These are phyloP conservation scores for Drosophila sturtevanti DNA, from an alignment of 1,140 invertebrate genomes.

Conservation along the genomic window DNA sequence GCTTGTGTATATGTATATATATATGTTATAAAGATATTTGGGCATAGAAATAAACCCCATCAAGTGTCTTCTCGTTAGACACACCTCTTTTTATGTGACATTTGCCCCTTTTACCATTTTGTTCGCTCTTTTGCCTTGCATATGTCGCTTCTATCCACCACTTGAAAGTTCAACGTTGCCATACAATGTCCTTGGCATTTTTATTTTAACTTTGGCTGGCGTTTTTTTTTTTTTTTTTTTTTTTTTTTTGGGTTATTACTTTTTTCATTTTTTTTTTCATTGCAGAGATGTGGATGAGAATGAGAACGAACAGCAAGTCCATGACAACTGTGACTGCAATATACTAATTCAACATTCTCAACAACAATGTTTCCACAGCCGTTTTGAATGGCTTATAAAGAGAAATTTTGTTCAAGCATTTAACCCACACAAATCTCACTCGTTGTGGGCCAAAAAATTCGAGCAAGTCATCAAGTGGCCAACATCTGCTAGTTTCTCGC, in stretches of 20 bases:
- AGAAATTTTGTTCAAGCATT: slow-evolving; percentile 14
- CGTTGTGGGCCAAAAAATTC: background rate
- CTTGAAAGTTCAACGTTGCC: slow-evolving; percentile 12
- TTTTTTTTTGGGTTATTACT: slow-evolving; percentile 6
- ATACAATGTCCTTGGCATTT: slow-evolving; percentile 11
- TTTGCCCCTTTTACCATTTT: background rate
- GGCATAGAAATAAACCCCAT: background rate
- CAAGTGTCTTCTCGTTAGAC: slow-evolving; percentile 1
- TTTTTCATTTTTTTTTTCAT: background rate
- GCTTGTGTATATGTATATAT: no score
- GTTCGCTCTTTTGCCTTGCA: background rate
- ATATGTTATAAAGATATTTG: no score
- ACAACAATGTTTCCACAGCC: background rate
- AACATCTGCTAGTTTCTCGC: slow-evolving; percentile 3
- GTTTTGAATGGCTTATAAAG: slow-evolving; percentile 12
- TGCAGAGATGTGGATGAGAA: background rate
- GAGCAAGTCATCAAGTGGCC: slow-evolving; percentile 19
- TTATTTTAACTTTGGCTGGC: slow-evolving; percentile 16
- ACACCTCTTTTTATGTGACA: background rate
- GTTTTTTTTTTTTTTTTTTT: slow-evolving; percentile 3
- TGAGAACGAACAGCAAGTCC: background rate
- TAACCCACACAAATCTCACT: slow-evolving; percentile 17
- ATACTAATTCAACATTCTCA: slow-evolving; percentile 9
- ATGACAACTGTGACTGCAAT: slow-evolving; percentile 19
- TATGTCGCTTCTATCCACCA: slow-evolving; percentile 11